Evolutionary conservation across 1,140 invertebrate species (phyloP).

Genomic region (Tetramorium alpestre): DNA sequence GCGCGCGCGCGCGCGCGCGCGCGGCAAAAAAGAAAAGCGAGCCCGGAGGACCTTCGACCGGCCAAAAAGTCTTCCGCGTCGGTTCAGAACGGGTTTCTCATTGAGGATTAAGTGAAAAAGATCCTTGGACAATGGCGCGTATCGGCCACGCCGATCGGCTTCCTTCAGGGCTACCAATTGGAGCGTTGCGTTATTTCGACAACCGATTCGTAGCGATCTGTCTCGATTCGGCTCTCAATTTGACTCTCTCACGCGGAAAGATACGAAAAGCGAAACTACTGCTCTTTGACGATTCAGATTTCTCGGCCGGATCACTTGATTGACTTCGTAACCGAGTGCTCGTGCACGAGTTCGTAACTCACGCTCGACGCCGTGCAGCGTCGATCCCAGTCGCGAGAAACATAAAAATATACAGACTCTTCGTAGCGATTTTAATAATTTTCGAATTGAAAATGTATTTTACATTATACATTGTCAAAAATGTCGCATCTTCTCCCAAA

Average conservation of each 20-base stretch:
- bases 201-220: background rate
- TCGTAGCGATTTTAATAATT: background rate
- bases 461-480: no score
- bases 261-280: background rate
- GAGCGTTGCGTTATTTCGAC: constrained; percentile 34
- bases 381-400: background rate
- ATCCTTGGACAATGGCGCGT: constrained; percentile 57
- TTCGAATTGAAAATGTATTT: background rate
- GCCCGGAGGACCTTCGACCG: constrained; percentile 58
- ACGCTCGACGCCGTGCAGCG: background rate
- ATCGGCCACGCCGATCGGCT: constrained; percentile 46
- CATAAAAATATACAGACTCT: background rate
- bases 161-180: constrained; percentile 43
- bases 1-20: background rate
- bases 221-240: background rate
- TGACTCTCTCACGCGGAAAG: background rate
- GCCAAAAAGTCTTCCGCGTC: constrained; percentile 69
- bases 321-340: background rate
- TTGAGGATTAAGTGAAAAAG: constrained; percentile 63
- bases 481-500: no score
- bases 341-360: background rate
- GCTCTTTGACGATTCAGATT: background rate
- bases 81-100: constrained; percentile 52
- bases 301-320: background rate
- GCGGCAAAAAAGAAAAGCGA: constrained; percentile 65